phyloP scores from a whole-genome alignment of 2,888 invertebrate species.

The Cheilosia variabilis region DNA sequence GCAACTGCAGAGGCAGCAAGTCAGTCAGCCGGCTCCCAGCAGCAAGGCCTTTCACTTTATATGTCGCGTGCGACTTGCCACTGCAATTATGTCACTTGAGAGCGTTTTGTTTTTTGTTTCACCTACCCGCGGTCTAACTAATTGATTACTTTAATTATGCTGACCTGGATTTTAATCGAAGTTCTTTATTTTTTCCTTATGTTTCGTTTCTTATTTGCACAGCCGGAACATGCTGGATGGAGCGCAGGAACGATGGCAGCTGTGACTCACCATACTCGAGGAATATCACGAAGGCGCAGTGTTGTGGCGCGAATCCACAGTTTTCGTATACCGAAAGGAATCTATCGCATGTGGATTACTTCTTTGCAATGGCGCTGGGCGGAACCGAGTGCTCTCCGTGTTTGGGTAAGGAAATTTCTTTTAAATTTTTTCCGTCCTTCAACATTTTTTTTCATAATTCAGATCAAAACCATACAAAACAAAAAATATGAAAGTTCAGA shows the following conservation, averaged over 20 bases:
- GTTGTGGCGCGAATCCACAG: slow-evolving; percentile 86
- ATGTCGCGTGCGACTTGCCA: slow-evolving; percentile 72
- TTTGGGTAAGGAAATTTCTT: slow-evolving; percentile 79
- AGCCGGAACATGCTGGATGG: slow-evolving; percentile 95
- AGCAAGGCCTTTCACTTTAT: slow-evolving; percentile 73
- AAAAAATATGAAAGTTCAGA: too few relatives aligned
- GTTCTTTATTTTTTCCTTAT: slow-evolving; percentile 34
- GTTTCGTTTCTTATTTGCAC: slow-evolving; percentile 45
- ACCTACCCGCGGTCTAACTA: slow-evolving; percentile 45
- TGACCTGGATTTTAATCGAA: slow-evolving; percentile 69
- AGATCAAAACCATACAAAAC: too few relatives aligned
- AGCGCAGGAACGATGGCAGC: slow-evolving; percentile 91
- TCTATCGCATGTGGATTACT: slow-evolving; percentile 82
- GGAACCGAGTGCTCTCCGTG: slow-evolving; percentile 83
- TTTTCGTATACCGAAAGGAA: slow-evolving; percentile 83
- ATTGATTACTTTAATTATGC: slow-evolving; percentile 74
- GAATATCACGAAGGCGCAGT: slow-evolving; percentile 90
- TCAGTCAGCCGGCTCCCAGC: background rate
- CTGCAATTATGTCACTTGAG: slow-evolving; percentile 70
- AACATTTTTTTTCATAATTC: too few relatives aligned
- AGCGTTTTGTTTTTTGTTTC: slow-evolving; percentile 19
- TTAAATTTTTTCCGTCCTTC: background rate
- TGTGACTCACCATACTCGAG: slow-evolving; percentile 92
- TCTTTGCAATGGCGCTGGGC: slow-evolving; percentile 83
- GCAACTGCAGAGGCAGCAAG: slow-evolving; percentile 1